These are phyloP conservation scores for Tamias sibiricus DNA, from an alignment of 2,113 vertebrate genomes.

Conservation along the genomic window DNA sequence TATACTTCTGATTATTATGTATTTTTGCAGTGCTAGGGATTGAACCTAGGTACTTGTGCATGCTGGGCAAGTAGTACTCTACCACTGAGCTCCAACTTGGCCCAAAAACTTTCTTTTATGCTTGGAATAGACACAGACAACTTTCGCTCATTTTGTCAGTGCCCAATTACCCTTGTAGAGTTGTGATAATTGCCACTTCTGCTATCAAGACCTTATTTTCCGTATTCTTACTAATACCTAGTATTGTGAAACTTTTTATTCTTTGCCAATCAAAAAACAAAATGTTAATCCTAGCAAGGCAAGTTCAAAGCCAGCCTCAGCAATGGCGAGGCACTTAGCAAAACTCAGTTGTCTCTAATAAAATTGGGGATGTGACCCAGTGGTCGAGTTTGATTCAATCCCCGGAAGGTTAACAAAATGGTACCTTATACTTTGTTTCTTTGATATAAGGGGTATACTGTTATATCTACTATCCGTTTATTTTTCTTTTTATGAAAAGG, in stretches of 20 bases:
- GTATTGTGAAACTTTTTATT: not conserved
- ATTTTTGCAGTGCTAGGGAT: not conserved
- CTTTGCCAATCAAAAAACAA: no score
- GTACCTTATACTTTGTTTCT: not conserved
- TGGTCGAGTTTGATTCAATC: no score
- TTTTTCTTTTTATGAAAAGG: not conserved
- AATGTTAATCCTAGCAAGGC: no score
- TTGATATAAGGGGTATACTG: not conserved
- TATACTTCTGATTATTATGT: not conserved
- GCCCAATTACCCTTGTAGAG: not conserved
- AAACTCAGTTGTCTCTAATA: no score
- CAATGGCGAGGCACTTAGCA: no score
- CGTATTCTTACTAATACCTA: not conserved
- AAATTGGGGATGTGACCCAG: no score
- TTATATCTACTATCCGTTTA: not conserved
- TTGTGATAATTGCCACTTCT: not conserved
- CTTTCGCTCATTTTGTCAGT: not conserved
- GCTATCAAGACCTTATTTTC: not conserved
- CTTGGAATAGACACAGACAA: not conserved
- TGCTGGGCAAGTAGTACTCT: no score
- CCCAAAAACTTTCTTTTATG: not conserved
- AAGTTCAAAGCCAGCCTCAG: no score
- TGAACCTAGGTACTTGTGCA: no score
- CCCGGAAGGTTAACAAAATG: not conserved
- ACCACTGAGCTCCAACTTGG: no score